Conservation (phyloP, 30 jellyfish, hydroid and myxozoan species). For the Calvadosia cruxmelitensis region DNA sequence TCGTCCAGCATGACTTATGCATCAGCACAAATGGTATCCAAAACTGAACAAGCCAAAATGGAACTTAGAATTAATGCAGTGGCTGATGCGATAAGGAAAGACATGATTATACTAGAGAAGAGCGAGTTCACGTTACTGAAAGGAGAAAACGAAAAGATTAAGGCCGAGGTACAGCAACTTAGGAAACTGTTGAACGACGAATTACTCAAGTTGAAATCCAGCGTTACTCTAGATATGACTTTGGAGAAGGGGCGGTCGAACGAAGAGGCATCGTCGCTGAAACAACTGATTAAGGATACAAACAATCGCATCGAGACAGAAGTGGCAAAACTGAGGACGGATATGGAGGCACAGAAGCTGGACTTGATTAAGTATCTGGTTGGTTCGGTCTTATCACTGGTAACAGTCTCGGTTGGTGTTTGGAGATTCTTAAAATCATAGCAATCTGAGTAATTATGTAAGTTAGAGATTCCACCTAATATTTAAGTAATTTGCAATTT, state of each 20-base stretch:
- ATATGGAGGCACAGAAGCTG: constrained; percentile 52
- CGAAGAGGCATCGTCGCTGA: constrained; percentile 35
- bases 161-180: constrained; percentile 26
- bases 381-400: constrained; percentile 41
- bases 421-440: constrained; percentile 53
- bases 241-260: constrained; percentile 46
- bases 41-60: constrained; percentile 38
- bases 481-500: too few relatives aligned
- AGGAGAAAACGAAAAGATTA: constrained; percentile 48
- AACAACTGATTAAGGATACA: constrained; percentile 52
- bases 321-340: constrained; percentile 47
- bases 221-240: constrained; percentile 45
- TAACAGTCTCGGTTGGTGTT: constrained; percentile 51
- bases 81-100: constrained; percentile 47
- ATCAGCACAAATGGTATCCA: constrained; percentile 48
- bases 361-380: constrained; percentile 60
- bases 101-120: constrained; percentile 53
- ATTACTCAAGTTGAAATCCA: constrained; percentile 34
- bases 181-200: constrained; percentile 36
- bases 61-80: constrained; percentile 44
- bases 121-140: constrained; percentile 50
- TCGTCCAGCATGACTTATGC: constrained; percentile 28
- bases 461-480: too few relatives aligned
- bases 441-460: background rate
- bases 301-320: constrained; percentile 67